Evolutionary conservation across 2,888 invertebrate genomes (phyloP).

Genomic region (Brachycybe producta): DNA sequence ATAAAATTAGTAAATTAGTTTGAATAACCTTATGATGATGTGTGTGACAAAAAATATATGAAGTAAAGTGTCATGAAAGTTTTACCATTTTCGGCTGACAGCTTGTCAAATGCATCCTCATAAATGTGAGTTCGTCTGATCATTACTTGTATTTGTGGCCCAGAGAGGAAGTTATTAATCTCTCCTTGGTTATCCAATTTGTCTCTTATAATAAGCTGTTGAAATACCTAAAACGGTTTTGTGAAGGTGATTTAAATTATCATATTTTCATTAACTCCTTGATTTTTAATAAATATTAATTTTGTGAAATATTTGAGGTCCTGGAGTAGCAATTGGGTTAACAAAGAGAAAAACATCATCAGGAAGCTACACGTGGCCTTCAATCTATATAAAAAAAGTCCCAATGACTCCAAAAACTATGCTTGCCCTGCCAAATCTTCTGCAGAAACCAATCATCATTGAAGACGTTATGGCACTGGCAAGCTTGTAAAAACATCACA

Average conservation of each 20-base stretch:
- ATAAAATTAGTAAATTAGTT: not conserved
- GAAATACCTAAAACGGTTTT: slow-evolving; percentile 32
- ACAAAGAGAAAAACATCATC: no score
- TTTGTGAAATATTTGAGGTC: no score
- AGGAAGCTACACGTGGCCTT: no score
- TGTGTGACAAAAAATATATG: not conserved
- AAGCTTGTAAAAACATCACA: no score
- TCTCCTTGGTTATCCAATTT: slow-evolving; percentile 62
- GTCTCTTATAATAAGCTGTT: slow-evolving; percentile 40
- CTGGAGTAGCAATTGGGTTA: no score
- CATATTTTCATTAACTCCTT: no score
- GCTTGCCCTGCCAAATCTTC: no score
- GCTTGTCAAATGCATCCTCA: slow-evolving; percentile 92
- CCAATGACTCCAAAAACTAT: no score
- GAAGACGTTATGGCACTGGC: no score
- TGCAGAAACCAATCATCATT: no score
- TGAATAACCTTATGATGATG: not conserved
- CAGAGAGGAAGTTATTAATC: slow-evolving; percentile 56
- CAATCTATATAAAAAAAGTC: no score
- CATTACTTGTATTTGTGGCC: slow-evolving; percentile 59
- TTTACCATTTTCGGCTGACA: slow-evolving; percentile 76
- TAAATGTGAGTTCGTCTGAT: slow-evolving; percentile 86
- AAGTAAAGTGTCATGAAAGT: slow-evolving; percentile 1
- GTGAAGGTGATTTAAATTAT: slow-evolving; percentile 14
- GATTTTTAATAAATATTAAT: no score